Conservation (phyloP, 2,113 vertebrate species). For the Catharus fuscescens region DNA sequence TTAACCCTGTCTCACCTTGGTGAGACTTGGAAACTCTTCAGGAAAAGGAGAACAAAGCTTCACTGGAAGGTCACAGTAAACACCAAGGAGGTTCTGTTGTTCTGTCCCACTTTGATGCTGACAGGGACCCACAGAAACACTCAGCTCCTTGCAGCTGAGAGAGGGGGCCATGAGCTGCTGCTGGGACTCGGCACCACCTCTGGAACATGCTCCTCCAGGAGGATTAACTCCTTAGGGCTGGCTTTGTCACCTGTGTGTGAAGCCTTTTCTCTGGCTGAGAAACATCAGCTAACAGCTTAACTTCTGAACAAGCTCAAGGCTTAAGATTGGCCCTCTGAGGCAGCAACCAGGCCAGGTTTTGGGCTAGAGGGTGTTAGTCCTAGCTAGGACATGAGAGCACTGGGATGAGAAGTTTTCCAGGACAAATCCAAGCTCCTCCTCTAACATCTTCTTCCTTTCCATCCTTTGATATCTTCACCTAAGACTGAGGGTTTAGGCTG, state of each 20-base stretch:
- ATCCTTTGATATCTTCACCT: not conserved
- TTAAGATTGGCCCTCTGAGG: not conserved
- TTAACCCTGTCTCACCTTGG: rapidly evolving
- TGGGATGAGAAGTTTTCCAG: not conserved
- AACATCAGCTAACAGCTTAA: not conserved
- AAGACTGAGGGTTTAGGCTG: not conserved
- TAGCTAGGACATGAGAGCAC: not conserved
- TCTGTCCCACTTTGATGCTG: not conserved
- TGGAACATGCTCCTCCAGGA: not conserved
- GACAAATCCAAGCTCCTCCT: not conserved
- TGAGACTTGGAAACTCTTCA: not conserved
- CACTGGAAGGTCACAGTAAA: not conserved
- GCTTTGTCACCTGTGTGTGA: not conserved
- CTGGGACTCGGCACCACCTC: not conserved
- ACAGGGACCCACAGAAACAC: not conserved
- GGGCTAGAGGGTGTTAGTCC: not conserved
- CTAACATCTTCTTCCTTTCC: not conserved
- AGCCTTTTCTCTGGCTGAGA: not conserved
- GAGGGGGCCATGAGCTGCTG: not conserved
- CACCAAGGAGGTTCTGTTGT: not conserved
- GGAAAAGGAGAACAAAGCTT: not conserved
- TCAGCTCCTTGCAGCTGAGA: not conserved
- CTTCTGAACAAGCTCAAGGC: not conserved
- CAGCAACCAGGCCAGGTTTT: too few relatives aligned
- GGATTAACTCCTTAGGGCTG: not conserved